phyloP scores from a whole-genome alignment of 2,797 vertebrate species.

The Paguma larvata region DNA sequence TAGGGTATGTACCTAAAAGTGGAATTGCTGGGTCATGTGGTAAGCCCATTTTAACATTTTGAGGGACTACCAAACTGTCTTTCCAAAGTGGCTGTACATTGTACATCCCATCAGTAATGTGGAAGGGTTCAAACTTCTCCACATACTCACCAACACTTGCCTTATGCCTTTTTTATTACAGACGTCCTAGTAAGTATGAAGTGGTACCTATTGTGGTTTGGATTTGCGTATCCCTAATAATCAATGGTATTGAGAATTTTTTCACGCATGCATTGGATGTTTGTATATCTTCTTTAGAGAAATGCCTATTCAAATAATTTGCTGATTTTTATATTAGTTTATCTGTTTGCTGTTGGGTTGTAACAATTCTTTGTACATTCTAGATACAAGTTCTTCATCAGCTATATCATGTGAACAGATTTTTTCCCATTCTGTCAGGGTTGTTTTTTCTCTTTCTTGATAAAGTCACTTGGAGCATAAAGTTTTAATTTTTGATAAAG shows the following conservation, averaged over 20 bases:
- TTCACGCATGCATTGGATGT: neutral
- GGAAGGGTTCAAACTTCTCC: neutral
- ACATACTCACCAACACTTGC: neutral
- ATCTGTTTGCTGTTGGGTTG: neutral
- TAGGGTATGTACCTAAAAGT: neutral
- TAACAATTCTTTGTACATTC: neutral
- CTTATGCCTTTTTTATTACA: neutral
- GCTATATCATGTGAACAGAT: neutral
- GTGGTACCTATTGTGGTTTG: neutral
- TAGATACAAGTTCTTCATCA: neutral
- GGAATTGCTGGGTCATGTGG: neutral
- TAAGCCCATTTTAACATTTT: conserved; percentile 31
- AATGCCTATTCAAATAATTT: conserved; percentile 33
- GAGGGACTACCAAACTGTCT: neutral
- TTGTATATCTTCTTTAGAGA: conserved; percentile 27
- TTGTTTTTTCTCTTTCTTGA: conserved; percentile 22
- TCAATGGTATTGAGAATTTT: conserved; percentile 1
- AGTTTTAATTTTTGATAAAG: conserved; percentile 5
- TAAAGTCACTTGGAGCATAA: neutral
- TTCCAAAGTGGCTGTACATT: neutral
- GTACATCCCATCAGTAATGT: neutral
- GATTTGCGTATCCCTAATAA: neutral
- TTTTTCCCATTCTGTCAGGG: neutral
- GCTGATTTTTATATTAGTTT: neutral
- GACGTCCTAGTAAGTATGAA: neutral